Base-by-base conservation (phyloP, 2,113 vertebrate genomes). In the Pao palembangensis region DNA sequence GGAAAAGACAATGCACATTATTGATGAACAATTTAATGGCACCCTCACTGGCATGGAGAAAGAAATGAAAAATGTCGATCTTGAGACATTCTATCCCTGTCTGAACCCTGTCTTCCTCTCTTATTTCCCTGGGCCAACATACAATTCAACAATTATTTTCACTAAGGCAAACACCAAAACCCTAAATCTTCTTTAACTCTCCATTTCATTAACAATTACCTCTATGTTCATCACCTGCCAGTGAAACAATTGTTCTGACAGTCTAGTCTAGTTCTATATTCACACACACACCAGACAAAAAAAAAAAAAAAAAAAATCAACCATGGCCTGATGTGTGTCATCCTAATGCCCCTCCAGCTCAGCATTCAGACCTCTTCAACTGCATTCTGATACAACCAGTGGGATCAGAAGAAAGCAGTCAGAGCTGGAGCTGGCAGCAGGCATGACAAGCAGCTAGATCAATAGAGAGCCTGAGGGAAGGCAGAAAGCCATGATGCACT, bases 371-470 rank as follows among this genome's bases (percentile, higher is more conserved):
- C 56, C 50, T 55, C 43, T 12, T 25, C 61, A 55, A 17, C 58
- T 67, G 60, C 67, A 71, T 58, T 60, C 60, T 71, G 50, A 75
- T 71, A 58, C 20, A 23, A 47, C 25, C 64, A 73, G 75, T 66
- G 59, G 64, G 71, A 86, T 88, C 75, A 88, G 80, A 81, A 75
- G 41, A 49, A 62, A 69, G 79, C 76, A 44, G 76, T 76, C 67
- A 79, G 75, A 79, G 82, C 78, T 71, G 67, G 62, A 71, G 77
- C 75, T 52, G 85, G 85, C 84, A 85, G 73, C 79, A 71, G 69
- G 84, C 82, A 90, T 89, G 85, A 90, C 86, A 89, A 88, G 87
- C 82, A 88, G 83, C 76, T 51, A 54, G 87, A 90, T 91, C 87
- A 87, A 90, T 89, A 88, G 12, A 46, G 59, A 28, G 77, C 79